Percentiles rank a stretch among this genome's conserved stretches.
These are phyloP conservation scores for Timandra comae DNA, from an alignment of 2,888 invertebrate genomes.

Conservation along the genomic window DNA sequence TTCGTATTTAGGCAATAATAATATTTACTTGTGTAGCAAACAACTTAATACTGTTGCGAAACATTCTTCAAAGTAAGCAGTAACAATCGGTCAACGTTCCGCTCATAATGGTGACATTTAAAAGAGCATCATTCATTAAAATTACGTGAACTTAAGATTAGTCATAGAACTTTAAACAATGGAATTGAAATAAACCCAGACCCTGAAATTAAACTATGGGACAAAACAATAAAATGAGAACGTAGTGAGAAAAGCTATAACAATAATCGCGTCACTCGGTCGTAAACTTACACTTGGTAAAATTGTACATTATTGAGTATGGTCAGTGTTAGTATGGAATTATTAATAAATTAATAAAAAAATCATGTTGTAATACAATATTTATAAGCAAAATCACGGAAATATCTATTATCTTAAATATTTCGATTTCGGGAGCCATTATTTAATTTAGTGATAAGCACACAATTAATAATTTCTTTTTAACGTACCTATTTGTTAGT, in stretches of 20 bases:
- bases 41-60: background rate
- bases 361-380: no score
- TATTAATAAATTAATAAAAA: background rate
- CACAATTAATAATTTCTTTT: no score
- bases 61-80: background rate
- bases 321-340: slow-evolving; percentile 39
- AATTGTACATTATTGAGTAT: slow-evolving; percentile 38
- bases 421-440: no score
- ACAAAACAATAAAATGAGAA: slow-evolving; percentile 20
- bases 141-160: no score
- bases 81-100: slow-evolving; percentile 36
- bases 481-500: no score
- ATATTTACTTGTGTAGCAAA: no score
- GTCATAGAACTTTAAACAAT: background rate
- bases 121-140: slow-evolving; percentile 4
- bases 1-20: no score
- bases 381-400: no score
- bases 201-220: slow-evolving; percentile 8
- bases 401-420: no score
- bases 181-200: slow-evolving; percentile 5
- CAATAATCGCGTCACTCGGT: slow-evolving; percentile 30
- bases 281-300: slow-evolving; percentile 36
- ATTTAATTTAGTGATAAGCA: no score
- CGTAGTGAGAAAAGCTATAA: slow-evolving; percentile 27
- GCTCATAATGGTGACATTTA: slow-evolving; percentile 34